These are phyloP conservation scores for Lindbergichthys nudifrons DNA, from an alignment of 2,797 vertebrate genomes.

Conservation along the genomic window DNA sequence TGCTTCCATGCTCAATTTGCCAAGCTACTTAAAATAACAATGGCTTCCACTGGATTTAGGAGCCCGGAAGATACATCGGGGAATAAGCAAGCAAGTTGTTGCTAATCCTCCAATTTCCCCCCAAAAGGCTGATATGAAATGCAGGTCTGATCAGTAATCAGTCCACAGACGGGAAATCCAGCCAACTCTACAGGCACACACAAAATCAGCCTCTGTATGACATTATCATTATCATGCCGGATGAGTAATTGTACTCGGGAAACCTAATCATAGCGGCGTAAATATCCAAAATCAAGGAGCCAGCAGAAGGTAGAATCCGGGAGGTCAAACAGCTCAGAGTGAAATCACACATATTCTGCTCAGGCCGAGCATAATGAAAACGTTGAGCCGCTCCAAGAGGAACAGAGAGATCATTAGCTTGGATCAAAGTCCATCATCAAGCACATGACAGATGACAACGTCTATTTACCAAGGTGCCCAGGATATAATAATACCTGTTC, in stretches of 20 bases:
- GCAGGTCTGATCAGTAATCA: conserved; percentile 78
- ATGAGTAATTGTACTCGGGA: conserved; percentile 49
- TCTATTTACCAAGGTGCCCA: conserved; percentile 44
- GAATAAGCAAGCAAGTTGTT: conserved; percentile 78
- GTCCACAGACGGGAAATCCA: conserved; percentile 76
- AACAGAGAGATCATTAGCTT: conserved; percentile 55
- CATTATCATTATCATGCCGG: conserved; percentile 62
- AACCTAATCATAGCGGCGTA: conserved; percentile 48
- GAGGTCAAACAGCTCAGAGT: conserved; percentile 30
- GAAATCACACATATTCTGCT: conserved; percentile 39
- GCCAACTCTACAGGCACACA: conserved; percentile 51
- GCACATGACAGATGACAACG: conserved; percentile 65
- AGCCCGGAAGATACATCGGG: conserved; percentile 73
- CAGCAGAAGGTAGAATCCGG: conserved; percentile 10
- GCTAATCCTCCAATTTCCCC: conserved; percentile 85
- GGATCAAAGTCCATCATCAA: conserved; percentile 65
- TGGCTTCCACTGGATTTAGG: conserved; percentile 79
- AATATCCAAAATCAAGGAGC: conserved; percentile 54
- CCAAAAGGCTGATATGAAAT: conserved; percentile 79
- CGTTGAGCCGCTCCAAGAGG: conserved; percentile 27
- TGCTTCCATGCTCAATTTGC: conserved; percentile 71
- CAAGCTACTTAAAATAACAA: conserved; percentile 83
- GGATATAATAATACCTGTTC: conserved; percentile 39
- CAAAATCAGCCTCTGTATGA: conserved; percentile 48
- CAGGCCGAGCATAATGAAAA: conserved; percentile 33